A percentile compares a stretch with the other conserved stretches of the same genome.
phyloP scores from a whole-genome alignment of 2,797 vertebrate species.

The Erpetoichthys calabaricus region DNA sequence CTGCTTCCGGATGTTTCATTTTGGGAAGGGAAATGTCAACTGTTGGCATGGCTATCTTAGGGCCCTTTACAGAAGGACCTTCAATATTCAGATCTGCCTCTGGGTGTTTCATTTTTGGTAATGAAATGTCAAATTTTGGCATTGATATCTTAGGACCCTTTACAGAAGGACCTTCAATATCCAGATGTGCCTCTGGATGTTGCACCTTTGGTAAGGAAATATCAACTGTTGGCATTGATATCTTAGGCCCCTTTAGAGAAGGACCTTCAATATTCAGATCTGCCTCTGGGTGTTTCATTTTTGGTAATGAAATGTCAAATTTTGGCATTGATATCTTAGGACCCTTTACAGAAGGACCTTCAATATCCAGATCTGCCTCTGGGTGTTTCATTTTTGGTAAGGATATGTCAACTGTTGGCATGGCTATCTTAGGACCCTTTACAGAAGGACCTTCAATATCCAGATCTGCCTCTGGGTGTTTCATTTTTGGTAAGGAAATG shows the following conservation, averaged over 20 bases:
- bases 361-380: not conserved
- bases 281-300: too few relatives aligned
- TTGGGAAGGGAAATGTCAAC: conserved; percentile 36
- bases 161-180: conserved; percentile 10
- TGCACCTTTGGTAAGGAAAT: not conserved
- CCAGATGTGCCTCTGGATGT: conserved; percentile 19
- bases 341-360: too few relatives aligned
- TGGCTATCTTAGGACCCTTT: conserved; percentile 24
- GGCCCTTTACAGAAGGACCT: conserved; percentile 33
- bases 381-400: conserved; percentile 25
- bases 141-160: conserved; percentile 28
- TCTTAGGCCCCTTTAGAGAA: too few relatives aligned
- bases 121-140: too few relatives aligned
- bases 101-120: too few relatives aligned
- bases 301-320: too few relatives aligned
- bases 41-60: conserved; percentile 39
- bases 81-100: conserved; percentile 32
- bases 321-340: too few relatives aligned
- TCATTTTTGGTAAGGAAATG: conserved; percentile 30
- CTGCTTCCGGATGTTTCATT: conserved; percentile 3
- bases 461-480: not conserved
- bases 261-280: too few relatives aligned
- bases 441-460: not conserved
- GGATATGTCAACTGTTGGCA: conserved; percentile 39
- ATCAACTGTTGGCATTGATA: too few relatives aligned